phyloP scores from a whole-genome alignment of 2,113 vertebrate genomes.

The Chionomys nivalis region DNA sequence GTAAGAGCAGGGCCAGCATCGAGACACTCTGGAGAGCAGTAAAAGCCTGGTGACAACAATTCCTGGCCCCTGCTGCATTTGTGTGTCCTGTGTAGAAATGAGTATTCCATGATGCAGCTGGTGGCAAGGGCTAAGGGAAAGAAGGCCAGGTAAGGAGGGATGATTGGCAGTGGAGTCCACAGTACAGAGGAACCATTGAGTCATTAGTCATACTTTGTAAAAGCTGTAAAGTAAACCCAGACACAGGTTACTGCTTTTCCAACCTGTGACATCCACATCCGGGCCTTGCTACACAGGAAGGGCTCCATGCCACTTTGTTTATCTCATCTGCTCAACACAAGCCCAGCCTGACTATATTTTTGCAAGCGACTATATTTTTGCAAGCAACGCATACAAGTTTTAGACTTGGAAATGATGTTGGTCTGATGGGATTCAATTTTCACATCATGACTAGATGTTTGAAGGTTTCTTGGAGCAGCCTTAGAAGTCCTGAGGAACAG shows the following conservation, averaged over 20 bases:
- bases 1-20: neutral
- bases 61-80: neutral
- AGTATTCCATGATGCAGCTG: neutral
- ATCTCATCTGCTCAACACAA: neutral
- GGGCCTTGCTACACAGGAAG: neutral
- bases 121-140: neutral
- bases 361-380: too few species aligned
- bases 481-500: neutral
- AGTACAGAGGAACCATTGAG: neutral
- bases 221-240: neutral
- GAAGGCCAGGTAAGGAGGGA: neutral
- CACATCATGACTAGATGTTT: neutral
- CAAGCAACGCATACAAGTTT: neutral
- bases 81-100: neutral
- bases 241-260: neutral
- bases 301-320: neutral
- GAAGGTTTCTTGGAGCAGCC: neutral
- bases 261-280: neutral
- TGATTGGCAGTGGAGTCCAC: neutral
- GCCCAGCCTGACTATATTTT: neutral
- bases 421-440: neutral
- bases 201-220: neutral
- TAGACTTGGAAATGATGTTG: neutral
- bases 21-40: neutral
- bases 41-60: neutral